Conservation (phyloP, 2,797 vertebrate genomes). For the Poeciliopsis gracilis region DNA sequence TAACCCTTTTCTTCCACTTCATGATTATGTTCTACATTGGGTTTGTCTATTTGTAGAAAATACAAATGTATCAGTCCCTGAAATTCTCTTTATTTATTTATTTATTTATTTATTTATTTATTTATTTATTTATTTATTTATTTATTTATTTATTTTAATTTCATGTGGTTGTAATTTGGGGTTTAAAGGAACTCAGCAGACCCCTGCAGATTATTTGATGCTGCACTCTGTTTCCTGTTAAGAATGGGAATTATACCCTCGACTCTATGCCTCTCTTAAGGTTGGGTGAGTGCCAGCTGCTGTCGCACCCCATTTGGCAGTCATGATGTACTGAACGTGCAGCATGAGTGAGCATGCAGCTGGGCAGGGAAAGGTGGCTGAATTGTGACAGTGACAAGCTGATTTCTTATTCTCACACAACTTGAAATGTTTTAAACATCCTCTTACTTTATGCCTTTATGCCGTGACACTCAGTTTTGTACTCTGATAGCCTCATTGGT, state of each 20-base stretch:
- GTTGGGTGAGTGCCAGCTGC: constrained; percentile 40
- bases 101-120: too few species aligned
- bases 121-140: too few species aligned
- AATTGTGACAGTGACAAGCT: constrained; percentile 8
- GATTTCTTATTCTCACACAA: background rate
- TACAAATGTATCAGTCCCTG: background rate
- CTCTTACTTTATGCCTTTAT: constrained; percentile 50
- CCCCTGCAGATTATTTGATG: constrained; percentile 39
- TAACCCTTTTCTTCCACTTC: background rate
- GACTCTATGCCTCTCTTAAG: background rate
- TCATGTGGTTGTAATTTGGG: constrained; percentile 28
- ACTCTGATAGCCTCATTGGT: constrained; percentile 32
- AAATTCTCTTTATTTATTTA: too few species aligned
- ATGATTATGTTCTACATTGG: background rate
- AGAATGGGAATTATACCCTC: constrained; percentile 33
- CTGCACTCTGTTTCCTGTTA: constrained; percentile 34
- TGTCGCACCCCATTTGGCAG: constrained; percentile 31
- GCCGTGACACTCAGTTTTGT: constrained; percentile 38
- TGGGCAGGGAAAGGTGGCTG: constrained; percentile 23
- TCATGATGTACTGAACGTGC: background rate
- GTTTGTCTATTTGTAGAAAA: background rate
- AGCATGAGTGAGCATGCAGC: constrained; percentile 42
- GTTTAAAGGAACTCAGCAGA: constrained; percentile 39
- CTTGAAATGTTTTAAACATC: constrained; percentile 60
- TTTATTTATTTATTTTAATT: too few species aligned